A percentile compares a stretch with the other conserved stretches of the same genome.
These are phyloP conservation scores for Disparrhopalites patrizii DNA, from an alignment of 2,888 invertebrate genomes.

Conservation along the genomic window DNA sequence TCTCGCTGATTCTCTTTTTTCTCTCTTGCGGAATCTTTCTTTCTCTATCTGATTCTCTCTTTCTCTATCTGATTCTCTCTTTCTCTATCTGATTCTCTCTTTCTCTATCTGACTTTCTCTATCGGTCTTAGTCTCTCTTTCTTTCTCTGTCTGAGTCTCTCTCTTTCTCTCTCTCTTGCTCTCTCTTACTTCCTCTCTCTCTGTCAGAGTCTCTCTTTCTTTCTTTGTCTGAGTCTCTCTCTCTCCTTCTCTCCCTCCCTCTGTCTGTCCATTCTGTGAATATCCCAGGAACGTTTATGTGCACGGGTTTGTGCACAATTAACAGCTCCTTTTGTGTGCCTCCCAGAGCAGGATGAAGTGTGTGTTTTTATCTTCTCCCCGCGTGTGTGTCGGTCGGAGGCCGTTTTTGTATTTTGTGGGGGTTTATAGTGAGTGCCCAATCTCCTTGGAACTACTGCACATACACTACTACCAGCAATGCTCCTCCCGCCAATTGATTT, in stretches of 20 bases:
- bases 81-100: constrained; percentile 7
- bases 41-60: constrained; percentile 9
- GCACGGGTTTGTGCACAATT: too few species aligned
- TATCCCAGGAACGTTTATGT: too few species aligned
- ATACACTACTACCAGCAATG: constrained; percentile 1
- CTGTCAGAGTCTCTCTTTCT: neutral
- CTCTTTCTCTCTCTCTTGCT: constrained; percentile 2
- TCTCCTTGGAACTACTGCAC: neutral
- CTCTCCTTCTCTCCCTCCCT: constrained; percentile 14
- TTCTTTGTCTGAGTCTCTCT: neutral
- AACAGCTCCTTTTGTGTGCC: constrained; percentile 7
- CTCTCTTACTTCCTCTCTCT: neutral
- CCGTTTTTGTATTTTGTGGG: too few species aligned
- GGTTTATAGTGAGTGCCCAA: too few species aligned
- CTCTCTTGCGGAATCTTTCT: neutral
- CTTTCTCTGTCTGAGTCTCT: too few species aligned
- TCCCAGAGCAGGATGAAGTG: too few species aligned
- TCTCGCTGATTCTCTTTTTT: too few species aligned
- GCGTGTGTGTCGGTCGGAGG: too few species aligned
- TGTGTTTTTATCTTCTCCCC: too few species aligned
- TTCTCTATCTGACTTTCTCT: constrained; percentile 5
- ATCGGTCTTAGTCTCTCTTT: constrained; percentile 3
- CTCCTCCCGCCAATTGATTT: constrained; percentile 7
- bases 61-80: neutral
- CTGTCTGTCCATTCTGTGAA: neutral